Conservation (phyloP, 2,888 invertebrate species). For the Steromphala cineraria region DNA sequence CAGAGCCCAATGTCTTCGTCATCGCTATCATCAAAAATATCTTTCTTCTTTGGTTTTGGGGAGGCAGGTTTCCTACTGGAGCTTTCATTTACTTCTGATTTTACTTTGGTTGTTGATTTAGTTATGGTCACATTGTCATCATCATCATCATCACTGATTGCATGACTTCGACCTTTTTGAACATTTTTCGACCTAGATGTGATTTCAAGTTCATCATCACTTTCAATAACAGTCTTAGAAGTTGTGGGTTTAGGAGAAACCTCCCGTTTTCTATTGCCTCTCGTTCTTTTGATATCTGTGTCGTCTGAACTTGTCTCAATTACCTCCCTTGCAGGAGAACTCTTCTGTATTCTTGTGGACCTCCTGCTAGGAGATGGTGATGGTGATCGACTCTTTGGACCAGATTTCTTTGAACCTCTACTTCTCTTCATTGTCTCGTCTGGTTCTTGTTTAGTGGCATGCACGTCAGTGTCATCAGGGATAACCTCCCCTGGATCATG, state of each 20-base stretch:
- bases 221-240: background rate
- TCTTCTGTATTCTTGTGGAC: background rate
- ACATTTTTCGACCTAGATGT: no score
- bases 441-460: background rate
- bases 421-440: background rate
- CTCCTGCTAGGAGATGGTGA: background rate
- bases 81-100: background rate
- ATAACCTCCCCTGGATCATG: background rate
- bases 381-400: background rate
- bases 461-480: no score
- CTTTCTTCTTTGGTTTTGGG: background rate
- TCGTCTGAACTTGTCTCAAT: background rate
- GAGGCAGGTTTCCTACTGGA: background rate
- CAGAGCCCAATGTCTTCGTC: background rate
- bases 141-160: background rate
- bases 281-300: background rate
- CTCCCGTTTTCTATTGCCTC: background rate
- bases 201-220: background rate
- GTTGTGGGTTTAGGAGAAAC: background rate
- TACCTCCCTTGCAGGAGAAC: background rate
- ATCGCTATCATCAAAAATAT: slow-evolving; percentile 14
- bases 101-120: background rate
- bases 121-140: background rate
- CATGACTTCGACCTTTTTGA: background rate
- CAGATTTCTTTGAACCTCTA: background rate